A percentile compares a stretch with the other conserved stretches of the same genome.
Conservation (phyloP, 2,888 invertebrate species). For the Leptopilina syphax region DNA sequence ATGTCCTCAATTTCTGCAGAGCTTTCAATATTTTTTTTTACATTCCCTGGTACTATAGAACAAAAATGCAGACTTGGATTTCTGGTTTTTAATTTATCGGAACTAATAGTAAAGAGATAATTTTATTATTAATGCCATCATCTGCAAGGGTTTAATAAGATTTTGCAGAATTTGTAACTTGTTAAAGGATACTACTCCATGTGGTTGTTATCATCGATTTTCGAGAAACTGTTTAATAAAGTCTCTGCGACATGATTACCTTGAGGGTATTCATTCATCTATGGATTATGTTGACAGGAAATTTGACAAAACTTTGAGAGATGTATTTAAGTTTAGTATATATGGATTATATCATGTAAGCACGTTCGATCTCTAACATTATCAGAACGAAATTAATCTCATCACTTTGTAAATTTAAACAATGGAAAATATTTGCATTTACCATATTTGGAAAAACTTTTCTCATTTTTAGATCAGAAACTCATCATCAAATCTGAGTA, state of each 20-base stretch:
- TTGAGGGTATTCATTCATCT: constrained; percentile 36
- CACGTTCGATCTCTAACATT: neutral
- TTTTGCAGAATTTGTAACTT: constrained; percentile 3
- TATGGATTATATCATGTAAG: neutral
- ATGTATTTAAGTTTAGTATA: constrained; percentile 23
- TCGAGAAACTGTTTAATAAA: constrained; percentile 18
- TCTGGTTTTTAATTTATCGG: no score
- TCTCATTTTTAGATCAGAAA: no score
- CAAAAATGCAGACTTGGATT: neutral
- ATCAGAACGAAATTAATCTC: neutral
- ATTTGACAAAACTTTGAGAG: constrained; percentile 26
- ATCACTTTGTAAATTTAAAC: no score
- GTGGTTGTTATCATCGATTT: constrained; percentile 6
- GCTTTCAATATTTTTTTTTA: neutral
- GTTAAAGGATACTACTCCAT: neutral
- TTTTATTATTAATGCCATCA: no score
- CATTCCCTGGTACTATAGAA: neutral
- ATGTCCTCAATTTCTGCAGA: neutral
- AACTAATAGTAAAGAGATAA: no score
- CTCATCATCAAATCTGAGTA: neutral
- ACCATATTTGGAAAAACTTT: no score
- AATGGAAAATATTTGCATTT: no score
- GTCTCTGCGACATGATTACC: constrained; percentile 11
- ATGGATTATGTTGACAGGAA: constrained; percentile 23
- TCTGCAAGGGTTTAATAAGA: no score